A percentile compares a stretch with the other conserved stretches of the same genome.
These are phyloP conservation scores for Anthopleura xanthogrammica DNA, from an alignment of 92 coral and sea anemone species.

Conservation along the genomic window DNA sequence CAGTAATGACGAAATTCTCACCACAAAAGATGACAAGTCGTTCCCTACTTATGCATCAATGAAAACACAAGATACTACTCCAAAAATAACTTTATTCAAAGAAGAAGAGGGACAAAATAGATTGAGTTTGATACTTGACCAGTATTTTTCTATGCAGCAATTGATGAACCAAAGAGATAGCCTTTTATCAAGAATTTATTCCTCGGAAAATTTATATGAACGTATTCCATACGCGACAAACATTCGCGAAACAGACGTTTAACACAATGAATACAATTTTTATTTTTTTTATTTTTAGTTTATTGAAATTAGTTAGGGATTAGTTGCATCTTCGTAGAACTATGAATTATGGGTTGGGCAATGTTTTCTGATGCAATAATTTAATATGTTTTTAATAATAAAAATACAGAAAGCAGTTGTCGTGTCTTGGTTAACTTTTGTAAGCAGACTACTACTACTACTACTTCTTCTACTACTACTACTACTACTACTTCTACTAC, in stretches of 20 bases:
- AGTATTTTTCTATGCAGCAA: constrained; percentile 74
- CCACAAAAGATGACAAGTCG: background rate
- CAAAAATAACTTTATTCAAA: background rate
- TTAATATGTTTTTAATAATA: too few relatives aligned
- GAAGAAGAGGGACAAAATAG: constrained; percentile 8
- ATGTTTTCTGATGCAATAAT: too few relatives aligned
- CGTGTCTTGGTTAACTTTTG: too few relatives aligned
- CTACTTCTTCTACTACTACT: too few relatives aligned
- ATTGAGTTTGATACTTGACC: constrained; percentile 46
- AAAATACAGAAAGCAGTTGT: too few relatives aligned
- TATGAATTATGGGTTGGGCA: too few relatives aligned
- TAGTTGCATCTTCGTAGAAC: too few relatives aligned
- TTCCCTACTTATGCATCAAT: background rate
- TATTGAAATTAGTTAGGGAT: too few relatives aligned
- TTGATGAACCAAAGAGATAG: constrained; percentile 56
- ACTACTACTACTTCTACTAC: too few relatives aligned
- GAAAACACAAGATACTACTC: background rate
- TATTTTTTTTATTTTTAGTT: background rate
- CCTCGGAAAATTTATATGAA: constrained; percentile 30
- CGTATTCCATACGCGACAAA: constrained; percentile 33
- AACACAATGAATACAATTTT: background rate
- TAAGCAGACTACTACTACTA: too few relatives aligned
- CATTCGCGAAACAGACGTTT: constrained; percentile 66
- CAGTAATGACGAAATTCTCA: background rate
- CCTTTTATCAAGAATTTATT: constrained; percentile 42